A percentile compares a stretch with the other conserved stretches of the same genome.
Evolutionary conservation across 2,113 vertebrate species (phyloP).

Genomic region (Pithys albifrons): DNA sequence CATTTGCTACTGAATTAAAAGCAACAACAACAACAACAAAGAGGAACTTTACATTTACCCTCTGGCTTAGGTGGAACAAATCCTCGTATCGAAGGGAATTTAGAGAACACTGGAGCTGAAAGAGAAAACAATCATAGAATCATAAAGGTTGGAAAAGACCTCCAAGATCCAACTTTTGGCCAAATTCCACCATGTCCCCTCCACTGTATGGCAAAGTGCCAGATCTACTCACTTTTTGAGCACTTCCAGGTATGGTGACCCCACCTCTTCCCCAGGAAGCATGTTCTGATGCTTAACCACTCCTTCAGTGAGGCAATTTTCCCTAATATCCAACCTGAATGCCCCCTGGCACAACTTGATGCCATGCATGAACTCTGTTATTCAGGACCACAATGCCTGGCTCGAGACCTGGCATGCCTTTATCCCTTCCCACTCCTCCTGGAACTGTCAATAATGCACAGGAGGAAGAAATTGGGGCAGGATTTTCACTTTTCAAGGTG

Average conservation of each 20-base stretch:
- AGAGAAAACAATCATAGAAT: neutral
- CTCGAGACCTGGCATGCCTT: rapidly evolving
- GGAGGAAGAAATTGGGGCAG: rapidly evolving
- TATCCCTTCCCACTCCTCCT: neutral
- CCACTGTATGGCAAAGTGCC: rapidly evolving
- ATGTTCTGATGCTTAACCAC: neutral
- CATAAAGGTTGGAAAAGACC: neutral
- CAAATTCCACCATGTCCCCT: rapidly evolving
- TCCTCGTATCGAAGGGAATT: slow-evolving; percentile 55
- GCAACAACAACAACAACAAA: neutral
- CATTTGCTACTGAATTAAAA: neutral
- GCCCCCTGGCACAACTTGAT: neutral
- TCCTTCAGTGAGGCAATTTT: neutral
- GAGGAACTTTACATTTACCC: slow-evolving; percentile 22
- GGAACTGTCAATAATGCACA: neutral
- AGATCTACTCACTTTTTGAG: rapidly evolving
- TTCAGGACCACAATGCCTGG: rapidly evolving
- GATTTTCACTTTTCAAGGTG: neutral
- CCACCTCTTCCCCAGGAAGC: neutral
- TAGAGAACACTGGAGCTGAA: slow-evolving; percentile 56
- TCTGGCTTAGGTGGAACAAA: slow-evolving; percentile 26
- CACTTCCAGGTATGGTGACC: neutral
- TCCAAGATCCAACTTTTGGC: neutral
- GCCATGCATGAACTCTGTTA: neutral
- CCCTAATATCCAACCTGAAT: neutral